Base-by-base conservation (phyloP, 2,113 vertebrate genomes). In the Hippocampus abdominalis region DNA sequence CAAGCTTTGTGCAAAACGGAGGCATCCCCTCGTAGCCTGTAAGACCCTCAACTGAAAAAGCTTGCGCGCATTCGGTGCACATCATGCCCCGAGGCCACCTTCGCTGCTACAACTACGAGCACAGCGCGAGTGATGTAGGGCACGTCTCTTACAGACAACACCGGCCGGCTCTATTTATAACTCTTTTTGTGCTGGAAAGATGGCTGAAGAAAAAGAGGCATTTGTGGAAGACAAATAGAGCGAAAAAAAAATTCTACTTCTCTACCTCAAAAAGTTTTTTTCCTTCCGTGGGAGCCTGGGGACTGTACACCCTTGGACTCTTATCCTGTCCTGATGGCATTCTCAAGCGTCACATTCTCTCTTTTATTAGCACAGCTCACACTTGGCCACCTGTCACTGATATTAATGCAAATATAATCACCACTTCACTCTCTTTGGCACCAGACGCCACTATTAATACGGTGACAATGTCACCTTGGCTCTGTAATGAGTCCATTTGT, bases 311-410 rank as follows among this genome's bases (percentile, higher is more conserved):
- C 27, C 20, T 21, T 21, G 23, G 66, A 72, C 46, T 72, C 61
- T 36, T 21, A 48, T 74, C 36, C 73, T 83, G 76, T 82, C 79
- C 77, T 39, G 32, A 70, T 78, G 68, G 68, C 83, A 81, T 89
- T 87, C 83, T 81, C 74, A 60, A 74, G 69, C 66, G 56, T 48
- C 74, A 79, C 68, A 79, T 77, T 86, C 82, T 72, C 69, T 10
- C 70, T 86, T 88, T 85, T 83, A 86, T 87, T 85, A 87, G 87
- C 63, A 80, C 6, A 25, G 70, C 76, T 70, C 73, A 54, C 77
- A n/a, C 74, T 71, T 63, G 66, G 68, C 69, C 90, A 91, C 85
- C 89, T 91, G 90, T 89, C 79, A 64, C 79, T 39, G 53, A 73
- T 80, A 79, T 81, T 86, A 84, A 87, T 61, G 39, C 64, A 23